These are phyloP conservation scores for Eospalax fontanierii DNA, from an alignment of 2,797 vertebrate genomes.

Conservation along the genomic window DNA sequence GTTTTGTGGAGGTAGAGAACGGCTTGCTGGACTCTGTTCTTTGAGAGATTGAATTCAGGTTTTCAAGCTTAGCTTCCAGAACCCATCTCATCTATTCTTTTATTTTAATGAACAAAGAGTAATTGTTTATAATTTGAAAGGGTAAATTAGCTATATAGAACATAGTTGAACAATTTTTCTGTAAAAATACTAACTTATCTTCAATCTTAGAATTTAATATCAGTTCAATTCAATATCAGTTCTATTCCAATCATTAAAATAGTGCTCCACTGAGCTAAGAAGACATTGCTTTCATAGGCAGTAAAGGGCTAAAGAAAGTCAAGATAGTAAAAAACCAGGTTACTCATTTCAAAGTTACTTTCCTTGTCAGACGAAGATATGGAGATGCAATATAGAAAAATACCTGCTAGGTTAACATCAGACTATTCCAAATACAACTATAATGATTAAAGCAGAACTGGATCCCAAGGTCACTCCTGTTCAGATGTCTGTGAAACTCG, in stretches of 20 bases:
- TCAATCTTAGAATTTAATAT: neutral
- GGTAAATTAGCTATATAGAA: too few species aligned
- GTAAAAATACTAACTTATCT: neutral
- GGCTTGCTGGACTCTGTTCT: neutral
- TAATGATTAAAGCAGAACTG: neutral
- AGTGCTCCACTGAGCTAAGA: neutral
- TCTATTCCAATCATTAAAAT: neutral
- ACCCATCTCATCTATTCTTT: neutral
- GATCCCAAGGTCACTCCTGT: too few species aligned
- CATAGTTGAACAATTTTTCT: neutral
- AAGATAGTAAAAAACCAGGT: neutral
- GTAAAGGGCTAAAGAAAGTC: neutral
- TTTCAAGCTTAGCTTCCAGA: neutral
- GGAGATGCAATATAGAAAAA: neutral
- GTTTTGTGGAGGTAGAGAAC: neutral
- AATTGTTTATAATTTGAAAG: neutral
- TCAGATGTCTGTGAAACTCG: neutral
- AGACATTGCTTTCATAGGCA: neutral
- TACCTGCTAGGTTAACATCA: neutral
- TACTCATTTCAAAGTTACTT: neutral
- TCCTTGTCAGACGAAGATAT: neutral
- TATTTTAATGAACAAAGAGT: neutral
- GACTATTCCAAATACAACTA: neutral
- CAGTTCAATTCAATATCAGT: too few species aligned
- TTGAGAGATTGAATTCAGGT: neutral